phyloP scores from a whole-genome alignment of 2,113 vertebrate species.

The Girardinichthys multiradiatus region DNA sequence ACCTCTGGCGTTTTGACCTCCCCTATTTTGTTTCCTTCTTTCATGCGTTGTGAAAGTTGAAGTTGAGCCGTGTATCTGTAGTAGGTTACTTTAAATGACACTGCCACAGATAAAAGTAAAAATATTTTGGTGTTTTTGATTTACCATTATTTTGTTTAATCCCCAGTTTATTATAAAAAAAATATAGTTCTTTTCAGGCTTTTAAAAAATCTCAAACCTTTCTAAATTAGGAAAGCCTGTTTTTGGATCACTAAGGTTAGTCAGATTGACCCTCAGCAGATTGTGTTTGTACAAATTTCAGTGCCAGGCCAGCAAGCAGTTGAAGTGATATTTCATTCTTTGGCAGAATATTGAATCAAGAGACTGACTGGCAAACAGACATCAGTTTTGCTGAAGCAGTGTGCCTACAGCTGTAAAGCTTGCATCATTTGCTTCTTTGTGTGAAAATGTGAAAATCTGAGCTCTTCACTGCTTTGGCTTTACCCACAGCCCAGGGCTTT shows the following conservation, averaged over 20 bases:
- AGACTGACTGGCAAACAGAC: neutral
- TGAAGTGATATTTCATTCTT: slow-evolving; percentile 4
- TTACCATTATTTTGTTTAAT: neutral
- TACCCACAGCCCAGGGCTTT: slow-evolving; percentile 17
- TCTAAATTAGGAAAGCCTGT: neutral
- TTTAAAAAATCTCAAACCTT: neutral
- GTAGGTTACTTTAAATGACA: neutral
- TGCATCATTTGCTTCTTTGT: neutral
- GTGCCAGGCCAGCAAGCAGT: neutral
- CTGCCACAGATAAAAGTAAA: neutral
- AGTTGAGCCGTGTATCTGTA: neutral
- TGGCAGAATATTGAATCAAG: neutral
- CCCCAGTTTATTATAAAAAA: neutral
- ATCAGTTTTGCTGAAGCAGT: neutral
- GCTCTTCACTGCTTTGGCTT: neutral
- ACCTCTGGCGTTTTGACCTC: neutral
- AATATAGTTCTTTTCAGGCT: neutral
- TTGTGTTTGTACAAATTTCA: neutral
- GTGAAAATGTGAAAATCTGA: slow-evolving; percentile 37
- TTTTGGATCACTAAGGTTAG: neutral
- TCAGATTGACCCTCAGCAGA: neutral
- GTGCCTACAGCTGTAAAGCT: neutral
- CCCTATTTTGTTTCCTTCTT: neutral
- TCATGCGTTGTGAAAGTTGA: neutral
- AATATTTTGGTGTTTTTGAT: neutral